Evolutionary conservation across 2,797 vertebrate species (phyloP), one percentile per base, ranked within the genome.

Genomic region (Choloepus didactylus): DNA sequence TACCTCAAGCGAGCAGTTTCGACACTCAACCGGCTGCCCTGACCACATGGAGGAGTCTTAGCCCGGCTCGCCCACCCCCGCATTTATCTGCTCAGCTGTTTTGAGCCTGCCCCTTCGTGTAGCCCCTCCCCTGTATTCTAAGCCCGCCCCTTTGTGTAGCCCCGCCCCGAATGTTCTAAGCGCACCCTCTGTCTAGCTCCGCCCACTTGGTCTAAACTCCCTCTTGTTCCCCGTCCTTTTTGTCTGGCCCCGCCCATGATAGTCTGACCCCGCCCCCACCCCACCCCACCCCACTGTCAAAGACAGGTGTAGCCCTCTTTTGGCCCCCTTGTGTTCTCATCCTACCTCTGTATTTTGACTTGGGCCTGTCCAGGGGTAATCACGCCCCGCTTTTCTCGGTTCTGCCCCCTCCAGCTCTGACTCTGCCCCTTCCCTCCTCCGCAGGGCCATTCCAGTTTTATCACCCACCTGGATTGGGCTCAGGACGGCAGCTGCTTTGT

Each of bases 381-480:
- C 80, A 23, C 2, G 4, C 21, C 67, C 67, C 4, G n/a, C 16
- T 70, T 18, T 60, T 18, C 27, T 29, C 11, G 56, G n/a, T 35
- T 56, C 44, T 66, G 14, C 38, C 31, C 73, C 49, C 38, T 84
- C 31, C 15, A 18, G 80, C 75, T 77, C 96, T 93, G 31, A 92
- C 23, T 69, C 73, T 27, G 19, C n/a, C 10, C 51, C 41, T 87
- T 73, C n/a, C 44, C 9, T 35, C 84, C 70, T 60, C 38, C 12
- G 15, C 97, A 99, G 99, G 99, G 99, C 73, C 99, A 99, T 98
- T 99, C 99, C 97, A 99, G 99, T 96, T 99, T 99, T 87, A 99
- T 99, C 93, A 99, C 99, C 56, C 99, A 99, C 69, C 97, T 99
- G 94, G 99, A 99, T 95, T 99, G 99, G 99, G 99, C 99, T 0